Base-by-base conservation (phyloP, 2,113 vertebrate genomes). In the Malaclemys terrapin region DNA sequence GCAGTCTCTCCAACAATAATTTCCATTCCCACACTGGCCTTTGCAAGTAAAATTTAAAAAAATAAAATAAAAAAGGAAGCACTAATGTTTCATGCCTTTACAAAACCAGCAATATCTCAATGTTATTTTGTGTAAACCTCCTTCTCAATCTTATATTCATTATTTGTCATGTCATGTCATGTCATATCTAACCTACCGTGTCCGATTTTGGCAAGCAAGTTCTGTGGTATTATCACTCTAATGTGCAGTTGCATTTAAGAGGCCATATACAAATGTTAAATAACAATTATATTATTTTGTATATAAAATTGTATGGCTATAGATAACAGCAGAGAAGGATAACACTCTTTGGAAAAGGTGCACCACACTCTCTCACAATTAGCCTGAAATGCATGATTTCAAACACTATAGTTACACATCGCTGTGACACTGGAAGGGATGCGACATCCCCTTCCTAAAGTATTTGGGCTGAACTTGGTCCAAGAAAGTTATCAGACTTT, bases 371-470 rank as follows among this genome's bases (percentile, higher is more conserved):
- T 10, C 86, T 80, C 29, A 25, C 0, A 24, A 14, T 0, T 47
- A 0, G 31, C 76, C 29, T 0, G 0, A 0, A 53, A 1, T 75
- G 1, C n/a, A n/a, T 82, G 54, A 72, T 42, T 89, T 90, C 20
- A 49, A 79, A 25, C 29, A 81, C 1, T 5, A 83, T 85, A 53
- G 86, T 9, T 8, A 54, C 9, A 69, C 6, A 53, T 20, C 2
- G 57, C 31, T 54, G 5, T 85, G 75, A 35, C 8, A 11, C 54
- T 22, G 27, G 22, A 84, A 76, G 8, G 3, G 82, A 80, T 25
- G 4, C 78, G 19, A 25, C 59, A 6, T 45, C 12, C 42, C 56
- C 42, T n/a, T 29, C 8, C 20, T 76, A 62, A 88, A 49, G 13
- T 88, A 86, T 5, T n/a, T 45, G 38, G 76, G 1, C 3, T 85